Evolutionary conservation across 2,888 invertebrate species (phyloP).

Genomic region (Eristalis pertinax): DNA sequence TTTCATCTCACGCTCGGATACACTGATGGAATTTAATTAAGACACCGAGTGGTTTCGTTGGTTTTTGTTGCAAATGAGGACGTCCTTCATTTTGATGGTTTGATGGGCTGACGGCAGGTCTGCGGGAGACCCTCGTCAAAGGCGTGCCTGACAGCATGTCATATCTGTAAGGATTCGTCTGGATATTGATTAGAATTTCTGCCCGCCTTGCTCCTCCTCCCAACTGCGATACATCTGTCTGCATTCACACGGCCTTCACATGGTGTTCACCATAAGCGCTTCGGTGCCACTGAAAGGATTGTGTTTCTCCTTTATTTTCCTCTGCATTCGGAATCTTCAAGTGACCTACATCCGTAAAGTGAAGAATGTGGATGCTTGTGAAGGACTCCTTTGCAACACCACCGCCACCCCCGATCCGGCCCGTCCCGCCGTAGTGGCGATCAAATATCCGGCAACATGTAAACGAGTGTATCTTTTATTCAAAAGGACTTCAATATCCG

Average conservation of each 20-base stretch:
- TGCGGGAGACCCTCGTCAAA: neutral
- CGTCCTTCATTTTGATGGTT: no score
- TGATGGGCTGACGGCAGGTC: no score
- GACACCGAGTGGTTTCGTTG: neutral
- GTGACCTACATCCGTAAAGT: neutral
- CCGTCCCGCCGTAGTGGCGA: neutral
- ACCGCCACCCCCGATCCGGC: neutral
- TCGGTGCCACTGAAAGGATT: neutral
- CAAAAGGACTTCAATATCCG: neutral
- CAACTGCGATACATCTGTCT: neutral
- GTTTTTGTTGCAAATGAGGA: neutral
- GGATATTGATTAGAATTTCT: neutral
- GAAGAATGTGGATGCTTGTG: neutral
- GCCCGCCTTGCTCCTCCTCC: neutral
- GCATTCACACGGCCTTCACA: neutral
- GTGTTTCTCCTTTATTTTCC: neutral
- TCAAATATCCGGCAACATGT: neutral
- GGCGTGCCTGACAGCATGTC: neutral
- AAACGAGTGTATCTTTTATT: conserved; percentile 1
- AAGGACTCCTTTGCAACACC: neutral
- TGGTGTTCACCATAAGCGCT: no score
- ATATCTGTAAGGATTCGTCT: neutral
- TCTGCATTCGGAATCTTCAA: neutral
- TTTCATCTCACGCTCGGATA: neutral
- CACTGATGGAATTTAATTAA: neutral